These are phyloP conservation scores for Trachops cirrhosus DNA, from an alignment of 2,797 vertebrate genomes.

Conservation along the genomic window DNA sequence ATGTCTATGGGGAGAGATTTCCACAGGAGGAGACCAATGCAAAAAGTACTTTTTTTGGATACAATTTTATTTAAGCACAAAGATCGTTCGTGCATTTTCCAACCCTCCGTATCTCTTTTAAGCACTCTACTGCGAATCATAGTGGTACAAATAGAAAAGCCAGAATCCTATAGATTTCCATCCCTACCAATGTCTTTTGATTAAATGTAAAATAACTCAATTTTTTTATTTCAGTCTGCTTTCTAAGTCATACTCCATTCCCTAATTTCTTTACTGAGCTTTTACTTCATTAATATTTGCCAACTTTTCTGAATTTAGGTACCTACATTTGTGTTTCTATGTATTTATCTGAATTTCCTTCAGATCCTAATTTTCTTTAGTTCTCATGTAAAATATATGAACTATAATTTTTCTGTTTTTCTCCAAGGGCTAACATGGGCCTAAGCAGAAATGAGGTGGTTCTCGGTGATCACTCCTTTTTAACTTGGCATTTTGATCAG, in stretches of 20 bases:
- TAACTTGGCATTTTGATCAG: neutral
- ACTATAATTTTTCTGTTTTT: neutral
- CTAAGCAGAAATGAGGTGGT: neutral
- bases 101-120: fast-evolving
- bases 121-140: neutral
- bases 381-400: conserved; percentile 3
- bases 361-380: conserved; percentile 49
- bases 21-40: neutral
- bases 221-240: conserved; percentile 5
- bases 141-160: neutral
- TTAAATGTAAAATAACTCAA: neutral
- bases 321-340: conserved; percentile 17
- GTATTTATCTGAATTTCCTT: conserved; percentile 45
- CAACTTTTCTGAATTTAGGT: conserved; percentile 51
- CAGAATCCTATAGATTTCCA: neutral
- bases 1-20: neutral
- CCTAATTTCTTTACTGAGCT: conserved; percentile 35
- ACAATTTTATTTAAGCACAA: conserved; percentile 43
- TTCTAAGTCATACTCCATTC: neutral
- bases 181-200: neutral
- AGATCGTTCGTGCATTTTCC: neutral
- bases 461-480: neutral
- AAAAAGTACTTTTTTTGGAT: neutral
- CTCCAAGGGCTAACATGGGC: neutral
- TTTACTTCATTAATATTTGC: conserved; percentile 44